These are phyloP conservation scores for Poecile montanus DNA, from an alignment of 2,797 vertebrate species.

Conservation along the genomic window DNA sequence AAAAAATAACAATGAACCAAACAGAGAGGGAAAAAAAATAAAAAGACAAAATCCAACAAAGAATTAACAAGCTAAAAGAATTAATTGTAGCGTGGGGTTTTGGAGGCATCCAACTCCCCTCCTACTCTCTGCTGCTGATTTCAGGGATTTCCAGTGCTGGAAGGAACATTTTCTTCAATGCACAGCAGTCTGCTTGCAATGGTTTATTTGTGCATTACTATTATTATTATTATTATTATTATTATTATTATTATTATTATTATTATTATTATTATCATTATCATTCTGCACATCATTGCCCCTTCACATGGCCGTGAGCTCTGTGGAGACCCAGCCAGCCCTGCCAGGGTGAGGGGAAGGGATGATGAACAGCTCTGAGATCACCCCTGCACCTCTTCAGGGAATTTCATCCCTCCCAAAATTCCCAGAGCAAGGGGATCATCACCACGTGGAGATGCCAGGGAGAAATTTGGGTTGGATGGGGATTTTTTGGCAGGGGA, in stretches of 20 bases:
- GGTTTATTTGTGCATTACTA: neutral
- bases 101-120: neutral
- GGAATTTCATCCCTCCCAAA: neutral
- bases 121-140: neutral
- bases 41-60: neutral
- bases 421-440: neutral
- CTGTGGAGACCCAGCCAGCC: neutral
- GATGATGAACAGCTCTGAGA: neutral
- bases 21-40: neutral
- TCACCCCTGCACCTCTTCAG: neutral
- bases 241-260: neutral
- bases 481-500: neutral
- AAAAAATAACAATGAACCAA: neutral
- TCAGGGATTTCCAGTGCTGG: neutral
- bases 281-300: neutral
- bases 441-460: neutral
- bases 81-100: slow-evolving; percentile 2
- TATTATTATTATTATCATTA: neutral
- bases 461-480: neutral
- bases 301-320: neutral
- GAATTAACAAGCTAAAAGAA: slow-evolving; percentile 29
- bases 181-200: neutral
- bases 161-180: neutral
- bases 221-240: neutral
- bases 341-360: neutral